phyloP scores from a whole-genome alignment of 1,140 invertebrate species.

The Drosophila hydei region DNA sequence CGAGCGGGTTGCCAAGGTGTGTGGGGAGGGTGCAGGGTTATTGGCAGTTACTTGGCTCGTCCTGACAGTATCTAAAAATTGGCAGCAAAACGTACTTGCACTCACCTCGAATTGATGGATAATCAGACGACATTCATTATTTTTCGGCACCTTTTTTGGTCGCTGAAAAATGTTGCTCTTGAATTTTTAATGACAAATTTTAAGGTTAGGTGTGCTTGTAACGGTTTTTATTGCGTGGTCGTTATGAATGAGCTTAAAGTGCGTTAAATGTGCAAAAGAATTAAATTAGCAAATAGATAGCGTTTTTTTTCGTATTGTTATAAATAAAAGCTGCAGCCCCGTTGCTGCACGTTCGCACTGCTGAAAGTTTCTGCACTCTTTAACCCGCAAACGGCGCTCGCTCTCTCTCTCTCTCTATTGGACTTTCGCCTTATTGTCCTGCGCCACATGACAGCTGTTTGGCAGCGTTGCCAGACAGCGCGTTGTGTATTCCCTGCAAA shows the following conservation, averaged over 20 bases:
- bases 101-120: constrained; percentile 90
- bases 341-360: constrained; percentile 57
- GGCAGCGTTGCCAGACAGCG: constrained; percentile 31
- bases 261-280: not conserved
- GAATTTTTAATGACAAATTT: constrained; percentile 39
- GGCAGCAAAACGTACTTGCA: not conserved
- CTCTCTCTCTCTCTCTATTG: constrained; percentile 20
- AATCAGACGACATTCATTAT: constrained; percentile 90
- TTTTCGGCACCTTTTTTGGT: constrained; percentile 59
- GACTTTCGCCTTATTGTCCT: constrained; percentile 44
- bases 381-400: constrained; percentile 23
- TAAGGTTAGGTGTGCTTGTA: constrained; percentile 44
- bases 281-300: no score
- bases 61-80: not conserved
- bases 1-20: not conserved
- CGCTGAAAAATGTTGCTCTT: constrained; percentile 29
- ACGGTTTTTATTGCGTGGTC: constrained; percentile 12
- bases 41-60: not conserved
- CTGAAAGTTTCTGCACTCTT: constrained; percentile 72
- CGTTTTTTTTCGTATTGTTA: constrained; percentile 31
- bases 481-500: not conserved
- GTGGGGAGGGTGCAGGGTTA: not conserved
- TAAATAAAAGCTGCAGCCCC: constrained; percentile 51
- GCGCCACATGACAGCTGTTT: constrained; percentile 62
- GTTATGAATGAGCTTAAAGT: not conserved